Evolutionary conservation across 2,797 vertebrate genomes (phyloP).

Genomic region (Dendrocincla tyrannina): DNA sequence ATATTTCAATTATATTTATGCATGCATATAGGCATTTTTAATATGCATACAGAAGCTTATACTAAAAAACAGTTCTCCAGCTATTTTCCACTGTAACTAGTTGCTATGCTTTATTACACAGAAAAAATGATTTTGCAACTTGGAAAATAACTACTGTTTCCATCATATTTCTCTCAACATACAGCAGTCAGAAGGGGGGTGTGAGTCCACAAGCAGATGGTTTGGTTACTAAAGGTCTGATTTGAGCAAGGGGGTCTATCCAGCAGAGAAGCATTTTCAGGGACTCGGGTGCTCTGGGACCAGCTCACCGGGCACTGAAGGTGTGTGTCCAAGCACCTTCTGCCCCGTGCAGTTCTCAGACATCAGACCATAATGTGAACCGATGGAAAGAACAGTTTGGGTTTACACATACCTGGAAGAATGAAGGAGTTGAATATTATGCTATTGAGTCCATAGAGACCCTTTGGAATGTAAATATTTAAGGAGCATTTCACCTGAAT

Average conservation of each 20-base stretch:
- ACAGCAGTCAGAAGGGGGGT: not conserved
- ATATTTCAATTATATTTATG: not conserved
- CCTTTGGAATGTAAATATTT: not conserved
- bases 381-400: not conserved
- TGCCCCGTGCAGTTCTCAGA: not conserved
- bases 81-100: not conserved
- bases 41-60: not conserved
- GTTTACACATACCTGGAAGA: not conserved
- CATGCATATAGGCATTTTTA: not conserved
- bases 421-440: not conserved
- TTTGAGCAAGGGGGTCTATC: not conserved
- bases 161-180: not conserved
- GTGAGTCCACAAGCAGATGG: not conserved
- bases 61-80: not conserved
- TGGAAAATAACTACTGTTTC: not conserved
- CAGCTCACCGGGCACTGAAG: accelerated
- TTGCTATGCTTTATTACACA: not conserved
- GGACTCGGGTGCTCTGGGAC: not conserved
- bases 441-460: not conserved
- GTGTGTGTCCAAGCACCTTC: accelerated
- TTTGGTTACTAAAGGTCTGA: not conserved
- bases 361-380: not conserved
- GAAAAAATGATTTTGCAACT: not conserved
- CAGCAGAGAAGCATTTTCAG: not conserved
- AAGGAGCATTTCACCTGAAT: not conserved